These are phyloP conservation scores for Ctenoplectra terminalis DNA, from an alignment of 1,140 invertebrate species.

Conservation along the genomic window DNA sequence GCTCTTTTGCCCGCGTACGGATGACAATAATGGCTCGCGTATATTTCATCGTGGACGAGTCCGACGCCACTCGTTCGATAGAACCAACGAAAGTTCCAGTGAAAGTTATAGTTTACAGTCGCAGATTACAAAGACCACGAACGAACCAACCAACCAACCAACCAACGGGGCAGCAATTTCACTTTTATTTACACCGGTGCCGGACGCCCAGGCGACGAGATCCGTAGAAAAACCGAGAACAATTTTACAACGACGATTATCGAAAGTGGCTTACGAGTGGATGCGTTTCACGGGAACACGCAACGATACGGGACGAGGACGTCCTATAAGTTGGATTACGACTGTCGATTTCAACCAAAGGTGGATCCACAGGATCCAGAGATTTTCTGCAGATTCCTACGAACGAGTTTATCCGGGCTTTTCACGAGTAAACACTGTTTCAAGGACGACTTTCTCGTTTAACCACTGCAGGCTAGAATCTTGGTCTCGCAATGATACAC, in stretches of 20 bases:
- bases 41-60: slow-evolving; percentile 40
- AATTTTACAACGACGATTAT: slow-evolving; percentile 29
- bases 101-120: slow-evolving; percentile 58
- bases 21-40: slow-evolving; percentile 37
- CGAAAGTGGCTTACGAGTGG: slow-evolving; percentile 11
- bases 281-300: slow-evolving; percentile 4
- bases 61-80: slow-evolving; percentile 40
- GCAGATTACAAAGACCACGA: slow-evolving; percentile 44
- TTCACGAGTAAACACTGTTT: slow-evolving; percentile 25
- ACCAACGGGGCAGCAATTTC: slow-evolving; percentile 64
- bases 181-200: slow-evolving; percentile 26
- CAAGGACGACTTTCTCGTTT: slow-evolving; percentile 44
- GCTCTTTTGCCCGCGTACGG: slow-evolving; percentile 41
- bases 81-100: slow-evolving; percentile 61
- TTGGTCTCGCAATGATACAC: not conserved
- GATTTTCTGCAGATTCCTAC: slow-evolving; percentile 29
- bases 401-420: slow-evolving; percentile 45
- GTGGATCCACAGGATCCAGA: slow-evolving; percentile 18
- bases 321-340: slow-evolving; percentile 3
- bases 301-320: not conserved
- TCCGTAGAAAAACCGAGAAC: not conserved
- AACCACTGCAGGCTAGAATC: not conserved
- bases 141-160: slow-evolving; percentile 17
- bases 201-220: not conserved
- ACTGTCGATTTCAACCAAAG: slow-evolving; percentile 34